Evolutionary conservation across 64 coral and sea anemone genomes (phyloP), one percentile per base, ranked within the genome.

Genomic region (Porites australiensis): DNA sequence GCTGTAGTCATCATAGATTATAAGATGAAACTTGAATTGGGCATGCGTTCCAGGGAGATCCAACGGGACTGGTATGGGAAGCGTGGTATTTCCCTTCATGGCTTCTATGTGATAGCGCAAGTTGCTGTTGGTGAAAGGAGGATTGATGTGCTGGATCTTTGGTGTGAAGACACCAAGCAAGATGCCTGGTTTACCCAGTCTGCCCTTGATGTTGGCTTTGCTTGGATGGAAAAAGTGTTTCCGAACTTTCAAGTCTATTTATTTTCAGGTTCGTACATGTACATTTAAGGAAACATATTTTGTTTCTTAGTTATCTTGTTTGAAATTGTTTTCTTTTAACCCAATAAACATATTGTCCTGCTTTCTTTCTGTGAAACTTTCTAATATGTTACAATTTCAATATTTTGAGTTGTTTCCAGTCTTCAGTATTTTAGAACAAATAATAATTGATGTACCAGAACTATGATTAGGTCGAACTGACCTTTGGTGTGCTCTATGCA

Each of bases 1-100:
- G 86, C 71, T 37, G 52, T 88, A 57, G 54, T 75, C 2, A 72
- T 88, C 6, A 62, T 88, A 13, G 71, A 88, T 14, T 88, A 88
- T 53, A 88, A 88, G 50, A 88, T 88, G 86, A 88, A 88, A 47
- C 71, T 88, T 13, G 66, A 88, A 54, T 44, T 88, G 49, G 65
- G 86, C 8, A 62, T 88, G 86, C 86, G 74, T 61, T 45, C 88
- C 23, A 4, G 75, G 11, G 88, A 79, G 49, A 89, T 89, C 37
- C 74, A 89, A 61, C 15, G 70, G 49, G 67, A 88, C 15, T 88
- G 86, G 86, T 88, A 88, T 88, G 86, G 86, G 16, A 88, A 88
- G 23, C 86, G 86, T 74, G 86, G 86, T 13, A 70, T 88, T 20
- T 88, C 86, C 19, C 65, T 88, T 4, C 86, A 88, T 78, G 74